phyloP scores from a whole-genome alignment of 2,797 vertebrate genomes.

The Dallia pectoralis region DNA sequence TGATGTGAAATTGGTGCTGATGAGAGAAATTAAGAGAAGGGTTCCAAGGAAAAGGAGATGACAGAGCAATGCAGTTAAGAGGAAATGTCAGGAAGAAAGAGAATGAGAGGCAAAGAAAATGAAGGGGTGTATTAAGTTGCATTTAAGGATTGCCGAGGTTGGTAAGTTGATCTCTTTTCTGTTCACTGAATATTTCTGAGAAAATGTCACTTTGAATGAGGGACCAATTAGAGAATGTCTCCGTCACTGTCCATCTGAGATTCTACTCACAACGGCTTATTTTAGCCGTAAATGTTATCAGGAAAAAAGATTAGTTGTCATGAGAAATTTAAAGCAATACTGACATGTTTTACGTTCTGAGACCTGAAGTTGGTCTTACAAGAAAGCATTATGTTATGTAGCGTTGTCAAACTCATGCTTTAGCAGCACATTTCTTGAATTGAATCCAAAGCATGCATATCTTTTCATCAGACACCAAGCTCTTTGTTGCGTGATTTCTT shows the following conservation, averaged over 20 bases:
- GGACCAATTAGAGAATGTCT: constrained; percentile 25
- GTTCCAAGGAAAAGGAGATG: constrained; percentile 22
- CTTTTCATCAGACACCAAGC: neutral
- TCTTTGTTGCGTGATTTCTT: neutral
- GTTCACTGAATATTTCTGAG: constrained; percentile 33
- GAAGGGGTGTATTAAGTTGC: constrained; percentile 11
- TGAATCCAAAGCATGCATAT: too few relatives aligned
- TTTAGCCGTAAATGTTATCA: neutral
- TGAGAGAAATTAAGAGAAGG: constrained; percentile 15
- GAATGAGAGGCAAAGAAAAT: constrained; percentile 28
- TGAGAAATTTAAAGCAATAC: constrained; percentile 1
- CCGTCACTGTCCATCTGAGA: neutral
- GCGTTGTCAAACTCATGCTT: neutral
- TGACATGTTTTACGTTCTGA: neutral
- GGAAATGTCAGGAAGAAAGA: constrained; percentile 19
- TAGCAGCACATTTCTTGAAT: too few relatives aligned
- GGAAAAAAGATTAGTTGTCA: neutral
- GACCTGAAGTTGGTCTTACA: neutral
- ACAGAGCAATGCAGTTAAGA: constrained; percentile 13
- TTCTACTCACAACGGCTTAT: neutral
- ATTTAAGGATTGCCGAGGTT: constrained; percentile 32
- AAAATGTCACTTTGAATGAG: constrained; percentile 46
- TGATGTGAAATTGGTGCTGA: constrained; percentile 26
- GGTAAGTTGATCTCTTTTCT: constrained; percentile 15
- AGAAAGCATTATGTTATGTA: neutral